A percentile compares a stretch with the other conserved stretches of the same genome.
Conservation (phyloP, 2,888 invertebrate genomes). For the Bellardia bayeri region DNA sequence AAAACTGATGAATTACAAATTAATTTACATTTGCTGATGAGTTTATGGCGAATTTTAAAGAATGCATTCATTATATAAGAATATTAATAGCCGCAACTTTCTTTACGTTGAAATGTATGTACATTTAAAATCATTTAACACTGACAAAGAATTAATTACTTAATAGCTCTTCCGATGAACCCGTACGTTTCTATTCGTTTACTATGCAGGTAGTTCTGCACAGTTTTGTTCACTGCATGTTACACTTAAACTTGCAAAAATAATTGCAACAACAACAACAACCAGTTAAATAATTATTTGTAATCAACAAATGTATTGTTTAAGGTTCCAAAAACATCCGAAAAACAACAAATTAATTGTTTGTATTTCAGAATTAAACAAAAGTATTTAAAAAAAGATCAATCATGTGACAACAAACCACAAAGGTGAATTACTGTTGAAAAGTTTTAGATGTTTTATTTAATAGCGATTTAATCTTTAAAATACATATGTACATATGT, state of each 20-base stretch:
- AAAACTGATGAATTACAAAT: slow-evolving; percentile 17
- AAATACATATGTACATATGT: too few relatives aligned
- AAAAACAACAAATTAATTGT: slow-evolving; percentile 25
- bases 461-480: neutral
- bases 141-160: neutral
- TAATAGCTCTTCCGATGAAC: neutral
- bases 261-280: neutral
- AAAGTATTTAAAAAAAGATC: slow-evolving; percentile 11
- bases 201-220: too few relatives aligned
- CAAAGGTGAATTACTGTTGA: neutral
- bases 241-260: slow-evolving; percentile 1
- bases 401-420: neutral
- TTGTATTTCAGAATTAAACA: neutral
- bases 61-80: neutral
- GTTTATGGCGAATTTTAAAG: neutral
- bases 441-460: neutral
- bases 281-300: neutral
- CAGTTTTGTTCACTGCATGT: slow-evolving; percentile 29
- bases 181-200: neutral
- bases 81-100: neutral
- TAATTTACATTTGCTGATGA: neutral
- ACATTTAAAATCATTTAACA: too few relatives aligned
- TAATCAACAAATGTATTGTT: slow-evolving; percentile 10
- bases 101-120: too few relatives aligned
- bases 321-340: neutral